phyloP scores from a whole-genome alignment of 2,888 invertebrate genomes.

The Aleiodes leptofemur region DNA sequence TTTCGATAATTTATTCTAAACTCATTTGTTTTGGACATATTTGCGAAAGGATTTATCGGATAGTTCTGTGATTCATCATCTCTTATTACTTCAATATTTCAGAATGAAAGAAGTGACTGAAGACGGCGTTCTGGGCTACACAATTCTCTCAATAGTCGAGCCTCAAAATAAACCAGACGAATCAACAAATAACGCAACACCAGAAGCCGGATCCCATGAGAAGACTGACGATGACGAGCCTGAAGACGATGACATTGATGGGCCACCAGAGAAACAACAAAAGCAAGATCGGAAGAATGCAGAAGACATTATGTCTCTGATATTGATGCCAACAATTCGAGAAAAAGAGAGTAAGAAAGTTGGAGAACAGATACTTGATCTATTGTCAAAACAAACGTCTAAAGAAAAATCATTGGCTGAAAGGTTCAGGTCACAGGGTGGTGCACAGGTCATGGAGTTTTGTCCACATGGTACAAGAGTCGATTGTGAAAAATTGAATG shows the following conservation, averaged over 20 bases:
- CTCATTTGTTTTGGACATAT: too few relatives aligned
- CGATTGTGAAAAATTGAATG: conserved; percentile 82
- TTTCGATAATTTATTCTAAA: too few relatives aligned
- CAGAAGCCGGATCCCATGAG: conserved; percentile 20
- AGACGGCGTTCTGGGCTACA: conserved; percentile 71
- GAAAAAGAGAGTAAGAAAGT: conserved; percentile 97
- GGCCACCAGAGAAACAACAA: conserved; percentile 65
- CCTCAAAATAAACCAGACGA: conserved; percentile 62
- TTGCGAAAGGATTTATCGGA: too few relatives aligned
- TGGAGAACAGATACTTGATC: conserved; percentile 95
- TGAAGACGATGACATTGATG: conserved; percentile 64
- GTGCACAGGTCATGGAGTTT: conserved; percentile 94
- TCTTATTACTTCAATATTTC: conserved; percentile 32
- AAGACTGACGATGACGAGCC: conserved; percentile 67
- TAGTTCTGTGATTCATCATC: too few relatives aligned
- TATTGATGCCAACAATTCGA: conserved; percentile 94
- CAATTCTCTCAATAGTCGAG: conserved; percentile 67
- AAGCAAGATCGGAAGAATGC: conserved; percentile 69
- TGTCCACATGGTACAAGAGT: conserved; percentile 96
- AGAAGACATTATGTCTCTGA: conserved; percentile 82
- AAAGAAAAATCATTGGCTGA: conserved; percentile 97
- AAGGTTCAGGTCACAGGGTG: conserved; percentile 96
- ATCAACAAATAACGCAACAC: conserved; percentile 55
- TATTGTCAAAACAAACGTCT: conserved; percentile 96
- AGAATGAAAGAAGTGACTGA: conserved; percentile 73